Base-by-base conservation (phyloP, 1,140 invertebrate genomes). In the Penaeus indicus region DNA sequence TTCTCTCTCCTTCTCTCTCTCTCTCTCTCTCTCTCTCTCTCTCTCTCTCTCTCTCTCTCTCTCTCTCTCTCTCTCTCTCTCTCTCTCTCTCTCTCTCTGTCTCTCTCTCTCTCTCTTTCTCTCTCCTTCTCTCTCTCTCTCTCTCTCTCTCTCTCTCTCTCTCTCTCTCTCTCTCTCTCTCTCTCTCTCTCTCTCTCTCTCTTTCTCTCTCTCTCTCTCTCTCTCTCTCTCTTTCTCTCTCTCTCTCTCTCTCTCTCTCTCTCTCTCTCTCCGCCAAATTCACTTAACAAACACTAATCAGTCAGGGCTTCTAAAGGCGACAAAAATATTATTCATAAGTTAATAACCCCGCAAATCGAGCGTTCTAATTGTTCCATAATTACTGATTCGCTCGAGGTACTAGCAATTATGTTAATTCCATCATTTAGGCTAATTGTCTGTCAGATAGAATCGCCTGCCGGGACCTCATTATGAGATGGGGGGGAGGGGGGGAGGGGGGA, bases 321-420 rank as follows among this genome's bases (percentile, higher is more conserved):
- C 32, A 81, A 81, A 81, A 81, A 85, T 75, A 85, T 78, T 32
- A 62, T 80, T n/a, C 62, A 61, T 42, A 25, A 21, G 22, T 60
- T 38, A 75, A 61, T 61, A n/a, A 88, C 79, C 86, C 86, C 25
- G n/a, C 47, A 54, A 82, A 88, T 47, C 61, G 79, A 80, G 63
- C 77, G 72, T 82, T 88, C 78, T 88, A 82, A 72, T 85, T 79
- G 85, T 18, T 38, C 47, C 75, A 25, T 88, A 88, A 88, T 88
- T 88, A 88, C 72, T 25, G 27, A 42, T 25, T 62, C 61, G 18
- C 60, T 19, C 38, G 21, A 69, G 84, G 75, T 90, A 87, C 83
- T 86, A 81, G 83, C 89, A 87, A 87, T 86, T 82, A 86, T 84
- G 85, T 83, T 86, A 79, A 90, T 82, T 83, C 60, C 79, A 87